A percentile compares a stretch with the other conserved stretches of the same genome.
Evolutionary conservation across 2,797 vertebrate species (phyloP).

Genomic region (Myotis planiceps): DNA sequence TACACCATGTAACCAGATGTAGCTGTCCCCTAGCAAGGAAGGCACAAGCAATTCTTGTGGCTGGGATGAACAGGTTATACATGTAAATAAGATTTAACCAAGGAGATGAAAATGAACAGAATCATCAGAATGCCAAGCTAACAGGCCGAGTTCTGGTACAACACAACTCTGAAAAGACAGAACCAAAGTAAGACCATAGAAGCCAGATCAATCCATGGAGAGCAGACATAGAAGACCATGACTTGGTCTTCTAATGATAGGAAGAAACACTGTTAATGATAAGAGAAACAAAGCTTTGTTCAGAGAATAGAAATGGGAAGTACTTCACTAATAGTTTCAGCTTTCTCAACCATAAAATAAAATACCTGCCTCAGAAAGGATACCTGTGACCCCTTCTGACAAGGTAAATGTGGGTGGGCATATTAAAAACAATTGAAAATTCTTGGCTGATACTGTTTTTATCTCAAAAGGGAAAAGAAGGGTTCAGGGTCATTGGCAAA

Average conservation of each 20-base stretch:
- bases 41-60: background rate
- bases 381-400: background rate
- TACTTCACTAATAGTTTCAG: background rate
- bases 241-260: background rate
- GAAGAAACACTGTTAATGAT: background rate
- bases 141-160: background rate
- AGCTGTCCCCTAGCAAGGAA: background rate
- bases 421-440: background rate
- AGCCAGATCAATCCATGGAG: background rate
- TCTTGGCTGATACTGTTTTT: background rate
- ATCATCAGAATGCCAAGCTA: background rate
- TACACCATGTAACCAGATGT: background rate
- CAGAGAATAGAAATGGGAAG: background rate
- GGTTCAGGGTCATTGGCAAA: background rate
- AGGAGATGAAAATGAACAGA: background rate
- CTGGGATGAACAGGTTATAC: background rate
- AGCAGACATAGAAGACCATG: background rate
- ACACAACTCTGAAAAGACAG: background rate
- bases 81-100: background rate
- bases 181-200: background rate
- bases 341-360: background rate
- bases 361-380: background rate
- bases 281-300: background rate
- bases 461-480: background rate
- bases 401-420: background rate